Conservation (phyloP, 2,888 invertebrate species). For the Spilarctia lutea region DNA sequence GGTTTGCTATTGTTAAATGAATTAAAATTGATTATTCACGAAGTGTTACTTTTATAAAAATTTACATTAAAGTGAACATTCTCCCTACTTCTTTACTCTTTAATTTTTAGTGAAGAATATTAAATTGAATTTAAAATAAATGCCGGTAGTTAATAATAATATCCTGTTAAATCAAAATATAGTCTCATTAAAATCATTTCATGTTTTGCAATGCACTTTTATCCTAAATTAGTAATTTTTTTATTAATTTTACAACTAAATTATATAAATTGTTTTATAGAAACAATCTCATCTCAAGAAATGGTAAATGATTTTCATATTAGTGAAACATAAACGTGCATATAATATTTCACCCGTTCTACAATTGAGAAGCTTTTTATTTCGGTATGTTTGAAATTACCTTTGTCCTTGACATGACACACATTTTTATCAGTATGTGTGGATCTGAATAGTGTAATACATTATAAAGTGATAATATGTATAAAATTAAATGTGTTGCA, state of each 20-base stretch:
- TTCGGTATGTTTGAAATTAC: background rate
- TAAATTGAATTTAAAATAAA: background rate
- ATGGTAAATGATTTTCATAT: background rate
- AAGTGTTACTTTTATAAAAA: background rate
- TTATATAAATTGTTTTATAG: too few relatives aligned
- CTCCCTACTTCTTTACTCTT: background rate
- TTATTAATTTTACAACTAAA: too few relatives aligned
- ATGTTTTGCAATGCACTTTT: too few relatives aligned
- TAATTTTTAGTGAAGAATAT: background rate
- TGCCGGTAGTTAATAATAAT: background rate
- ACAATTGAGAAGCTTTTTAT: background rate
- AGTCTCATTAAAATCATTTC: too few relatives aligned
- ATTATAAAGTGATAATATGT: background rate
- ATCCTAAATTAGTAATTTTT: too few relatives aligned
- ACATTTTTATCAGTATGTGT: background rate
- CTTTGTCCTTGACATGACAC: background rate
- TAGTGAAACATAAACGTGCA: background rate
- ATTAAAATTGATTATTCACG: background rate
- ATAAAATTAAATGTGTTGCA: conserved; percentile 5
- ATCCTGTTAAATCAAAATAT: too few relatives aligned
- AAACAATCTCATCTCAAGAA: too few relatives aligned
- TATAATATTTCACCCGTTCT: background rate
- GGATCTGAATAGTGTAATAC: conserved; percentile 3
- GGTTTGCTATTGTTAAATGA: background rate
- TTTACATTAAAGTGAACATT: background rate